Conservation (phyloP, 2,113 vertebrate species). For the Heloderma charlesbogerti region DNA sequence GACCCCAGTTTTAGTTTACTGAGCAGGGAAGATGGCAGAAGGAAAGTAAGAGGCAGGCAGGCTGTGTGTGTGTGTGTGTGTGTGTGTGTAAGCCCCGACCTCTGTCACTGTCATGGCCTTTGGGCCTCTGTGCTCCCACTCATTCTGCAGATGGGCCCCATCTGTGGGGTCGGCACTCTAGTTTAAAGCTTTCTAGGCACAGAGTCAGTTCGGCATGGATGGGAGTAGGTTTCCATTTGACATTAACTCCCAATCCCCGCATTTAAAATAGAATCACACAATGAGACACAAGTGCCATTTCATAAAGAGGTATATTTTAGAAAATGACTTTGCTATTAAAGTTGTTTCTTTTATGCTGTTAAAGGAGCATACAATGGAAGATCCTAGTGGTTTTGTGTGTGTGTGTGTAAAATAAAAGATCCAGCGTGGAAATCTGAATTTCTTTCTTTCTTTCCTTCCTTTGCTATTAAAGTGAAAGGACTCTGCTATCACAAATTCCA, state of each 20-base stretch:
- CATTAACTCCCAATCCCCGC: slow-evolving; percentile 22
- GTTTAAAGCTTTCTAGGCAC: neutral
- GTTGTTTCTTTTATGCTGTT: slow-evolving; percentile 11
- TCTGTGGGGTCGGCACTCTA: neutral
- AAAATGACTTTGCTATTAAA: slow-evolving; percentile 42
- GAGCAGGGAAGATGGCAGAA: neutral
- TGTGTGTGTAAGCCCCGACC: neutral
- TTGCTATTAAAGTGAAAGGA: slow-evolving; percentile 15
- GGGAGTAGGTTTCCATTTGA: slow-evolving; percentile 54
- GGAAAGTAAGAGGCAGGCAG: neutral
- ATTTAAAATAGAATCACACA: slow-evolving; percentile 41
- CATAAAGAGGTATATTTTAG: slow-evolving; percentile 35
- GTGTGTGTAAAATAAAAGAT: neutral
- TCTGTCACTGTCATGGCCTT: neutral
- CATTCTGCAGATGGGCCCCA: neutral
- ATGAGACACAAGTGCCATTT: slow-evolving; percentile 49
- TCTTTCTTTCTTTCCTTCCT: neutral
- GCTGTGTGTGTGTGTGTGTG: too few relatives aligned
- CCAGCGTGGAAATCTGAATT: neutral
- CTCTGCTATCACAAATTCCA: slow-evolving; percentile 20
- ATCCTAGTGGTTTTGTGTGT: neutral
- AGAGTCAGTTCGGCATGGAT: slow-evolving; percentile 29
- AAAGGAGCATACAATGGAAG: neutral
- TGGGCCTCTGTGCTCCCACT: neutral
- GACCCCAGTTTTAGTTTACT: neutral